Evolutionary conservation across 2,113 vertebrate genomes (phyloP).

Genomic region (Leiothrix lutea): DNA sequence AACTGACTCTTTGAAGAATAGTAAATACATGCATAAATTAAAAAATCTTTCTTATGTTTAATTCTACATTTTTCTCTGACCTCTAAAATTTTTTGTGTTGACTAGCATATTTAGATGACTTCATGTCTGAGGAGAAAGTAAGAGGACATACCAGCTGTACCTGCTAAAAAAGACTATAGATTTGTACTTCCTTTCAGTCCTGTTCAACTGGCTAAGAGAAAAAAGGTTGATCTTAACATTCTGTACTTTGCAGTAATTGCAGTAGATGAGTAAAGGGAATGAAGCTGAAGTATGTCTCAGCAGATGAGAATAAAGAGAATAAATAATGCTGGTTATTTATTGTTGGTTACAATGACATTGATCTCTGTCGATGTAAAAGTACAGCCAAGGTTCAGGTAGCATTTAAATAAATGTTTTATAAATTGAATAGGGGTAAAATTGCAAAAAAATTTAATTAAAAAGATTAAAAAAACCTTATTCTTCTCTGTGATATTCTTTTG

Average conservation of each 20-base stretch:
- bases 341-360: not conserved
- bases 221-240: not conserved
- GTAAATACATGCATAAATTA: not conserved
- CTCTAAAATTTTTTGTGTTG: not conserved
- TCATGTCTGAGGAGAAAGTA: not conserved
- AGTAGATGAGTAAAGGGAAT: not conserved
- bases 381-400: not conserved
- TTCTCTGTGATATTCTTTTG: not conserved
- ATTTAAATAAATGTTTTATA: not conserved
- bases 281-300: not conserved
- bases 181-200: not conserved
- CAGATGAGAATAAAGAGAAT: not conserved
- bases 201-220: not conserved
- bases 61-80: not conserved
- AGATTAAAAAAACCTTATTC: not conserved
- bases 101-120: not conserved
- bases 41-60: not conserved
- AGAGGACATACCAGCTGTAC: not conserved
- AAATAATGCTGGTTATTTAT: not conserved
- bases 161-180: not conserved
- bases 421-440: not conserved
- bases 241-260: not conserved
- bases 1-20: not conserved
- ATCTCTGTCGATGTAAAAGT: not conserved
- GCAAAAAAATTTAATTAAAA: too few species aligned